Conservation (phyloP, 2,888 invertebrate species). For the Zygothrica quintamaculata region DNA sequence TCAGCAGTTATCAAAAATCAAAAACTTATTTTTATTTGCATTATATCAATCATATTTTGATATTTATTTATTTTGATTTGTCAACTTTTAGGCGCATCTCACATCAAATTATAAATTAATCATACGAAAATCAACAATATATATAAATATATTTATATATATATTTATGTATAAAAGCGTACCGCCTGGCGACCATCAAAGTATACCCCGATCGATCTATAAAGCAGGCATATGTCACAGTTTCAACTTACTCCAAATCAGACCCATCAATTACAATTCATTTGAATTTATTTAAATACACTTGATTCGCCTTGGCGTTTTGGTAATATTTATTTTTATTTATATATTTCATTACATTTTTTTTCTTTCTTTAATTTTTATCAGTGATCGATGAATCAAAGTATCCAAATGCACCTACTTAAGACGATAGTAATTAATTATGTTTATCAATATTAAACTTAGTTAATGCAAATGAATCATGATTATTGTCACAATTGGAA, state of each 20-base stretch:
- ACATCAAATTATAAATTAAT: conserved; percentile 37
- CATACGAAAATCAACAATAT: conserved; percentile 49
- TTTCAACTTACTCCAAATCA: conserved; percentile 23
- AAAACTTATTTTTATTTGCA: conserved; percentile 31
- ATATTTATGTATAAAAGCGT: conserved; percentile 26
- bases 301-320: conserved; percentile 54
- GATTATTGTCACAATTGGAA: conserved; percentile 48
- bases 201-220: conserved; percentile 39
- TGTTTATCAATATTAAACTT: conserved; percentile 60
- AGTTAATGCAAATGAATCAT: conserved; percentile 68
- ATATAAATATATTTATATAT: conserved; percentile 1
- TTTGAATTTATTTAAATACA: conserved; percentile 79
- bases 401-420: conserved; percentile 54
- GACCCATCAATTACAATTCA: conserved; percentile 73
- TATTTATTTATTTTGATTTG: conserved; percentile 29
- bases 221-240: conserved; percentile 34
- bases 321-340: conserved; percentile 23
- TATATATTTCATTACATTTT: conserved; percentile 14
- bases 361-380: conserved; percentile 29
- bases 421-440: conserved; percentile 69
- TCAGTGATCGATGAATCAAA: conserved; percentile 59
- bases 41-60: conserved; percentile 33
- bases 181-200: conserved; percentile 27
- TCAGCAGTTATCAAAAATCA: background rate
- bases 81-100: conserved; percentile 49